Base-by-base conservation (phyloP, 2,888 invertebrate genomes). In the Pheosia tremula region DNA sequence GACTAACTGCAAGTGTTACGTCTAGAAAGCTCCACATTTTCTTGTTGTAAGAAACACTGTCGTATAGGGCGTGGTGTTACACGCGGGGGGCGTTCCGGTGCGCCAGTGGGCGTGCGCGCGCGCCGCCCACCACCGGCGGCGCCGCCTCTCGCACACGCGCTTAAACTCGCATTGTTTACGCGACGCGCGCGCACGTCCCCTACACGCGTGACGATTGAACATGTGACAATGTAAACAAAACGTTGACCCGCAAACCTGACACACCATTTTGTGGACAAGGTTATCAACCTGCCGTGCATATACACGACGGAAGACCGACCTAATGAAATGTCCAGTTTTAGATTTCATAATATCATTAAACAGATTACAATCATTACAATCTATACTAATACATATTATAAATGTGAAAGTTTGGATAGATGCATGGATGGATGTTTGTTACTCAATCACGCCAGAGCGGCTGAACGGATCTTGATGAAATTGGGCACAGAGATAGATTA, bases 141-240 rank as follows among this genome's bases (percentile, higher is more conserved):
- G 24, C 24, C 24, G 24, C 24, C 24, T 24, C 24, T 2, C 56
- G 62, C 50, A 8, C 43, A 58, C 53, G 58, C 53, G 36, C 45
- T 11, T 4, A 10, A 10, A 10, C 37, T 53, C 53, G 53, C 11
- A 11, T 53, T 53, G 53, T 53, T 52, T n/a, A 24, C 52, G 9
- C 37, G 11, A 37, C 37, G 53, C 10, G 37, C 37, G 53, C 53
- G 52, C 10, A 3, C 37, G 37, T 9, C 37, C 53, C 5, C 13
- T 6, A 4, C 24, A 50, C 9, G 24, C 50, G 50, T 24, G 50
- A 50, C 50, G 50, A 13, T 50, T 9, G 8, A 24, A 3, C 53
- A 53, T 61, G 57, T 56, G n/a, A 8, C 55, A 39, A 60, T 57
- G 68, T 66, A 68, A 69, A 66, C 70, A 69, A 69, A 69, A 59